Evolutionary conservation across 1,140 invertebrate species (phyloP), one percentile per base, ranked within the genome.

Genomic region (Eupristina koningsbergeri): DNA sequence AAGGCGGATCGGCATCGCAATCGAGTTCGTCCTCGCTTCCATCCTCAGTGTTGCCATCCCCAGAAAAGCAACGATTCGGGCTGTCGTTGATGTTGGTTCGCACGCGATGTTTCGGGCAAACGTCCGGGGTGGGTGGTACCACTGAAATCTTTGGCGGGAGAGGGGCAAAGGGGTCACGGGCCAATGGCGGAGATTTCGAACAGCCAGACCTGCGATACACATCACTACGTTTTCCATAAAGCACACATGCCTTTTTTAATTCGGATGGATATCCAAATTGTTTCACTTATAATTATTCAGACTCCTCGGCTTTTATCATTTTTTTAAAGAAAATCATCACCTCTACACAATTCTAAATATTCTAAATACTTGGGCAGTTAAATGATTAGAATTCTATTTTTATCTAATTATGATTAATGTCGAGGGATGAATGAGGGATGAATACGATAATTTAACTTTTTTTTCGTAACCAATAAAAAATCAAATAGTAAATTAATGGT

Each of bases 61-160:
- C 90, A 0, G 91, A 87, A n/a, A 50, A 67, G 53, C 87, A 88
- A 0, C 90, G 90, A 86, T 90, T 92, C 15, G 90, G 89, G 75
- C 90, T 92, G 77, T 92, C 91, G 69, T 88, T 86, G 34, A 89
- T 50, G 9, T 90, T 88, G 76, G 90, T 91, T 64, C 87, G 85
- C 26, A 90, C 71, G 17, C 67, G 36, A 85, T 92, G 89, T 31
- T 88, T 91, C 61, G 88, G 88, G 83, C 90, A 92, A 11, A 91
- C 36, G 83, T 96, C 95, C 1, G 96, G 96, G 7, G 96, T 96
- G 22, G 96, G 95, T 73, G 96, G 96, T 34, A 96, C 93, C 41
- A 96, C 95, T 26, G 96, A 93, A 87, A 96, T 96, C 89, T 95
- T 94, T 31, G 95, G 95, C 69, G 93, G 93, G 36, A 93, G 87